A percentile compares a stretch with the other conserved stretches of the same genome.
Conservation (phyloP, 2,888 invertebrate species). For the Charanyca ferruginea region DNA sequence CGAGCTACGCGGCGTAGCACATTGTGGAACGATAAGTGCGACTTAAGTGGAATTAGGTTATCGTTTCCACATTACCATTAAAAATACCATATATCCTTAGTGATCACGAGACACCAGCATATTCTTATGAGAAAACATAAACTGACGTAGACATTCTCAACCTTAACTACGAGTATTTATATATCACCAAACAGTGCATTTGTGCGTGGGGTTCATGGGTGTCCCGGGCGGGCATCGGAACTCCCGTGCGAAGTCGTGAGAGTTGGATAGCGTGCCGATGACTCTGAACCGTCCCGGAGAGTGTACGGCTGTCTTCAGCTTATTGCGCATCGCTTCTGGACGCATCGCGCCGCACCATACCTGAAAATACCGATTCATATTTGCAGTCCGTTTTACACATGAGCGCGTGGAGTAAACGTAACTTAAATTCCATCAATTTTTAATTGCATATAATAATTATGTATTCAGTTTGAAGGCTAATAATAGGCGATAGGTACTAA, state of each 20-base stretch:
- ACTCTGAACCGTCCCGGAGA: conserved; percentile 96
- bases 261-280: conserved; percentile 95
- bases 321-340: conserved; percentile 95
- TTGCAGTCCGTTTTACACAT: background rate
- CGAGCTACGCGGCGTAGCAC: background rate
- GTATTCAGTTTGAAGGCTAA: no score
- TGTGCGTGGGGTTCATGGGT: conserved; percentile 95
- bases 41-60: background rate
- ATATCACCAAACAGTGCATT: conserved; percentile 94
- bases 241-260: conserved; percentile 94
- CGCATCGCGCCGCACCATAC: conserved; percentile 96
- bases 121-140: background rate
- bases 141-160: no score
- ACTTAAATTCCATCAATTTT: no score
- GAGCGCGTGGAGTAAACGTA: no score
- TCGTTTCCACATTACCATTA: background rate
- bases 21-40: background rate
- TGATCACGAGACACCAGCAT: background rate
- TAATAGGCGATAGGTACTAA: no score
- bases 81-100: background rate
- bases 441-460: no score
- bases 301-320: conserved; percentile 95
- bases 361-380: conserved; percentile 70
- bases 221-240: conserved; percentile 93
- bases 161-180: background rate